Evolutionary conservation across 1,140 invertebrate genomes (phyloP), one percentile per base, ranked within the genome.

Genomic region (Ceratosolen solmsi): DNA sequence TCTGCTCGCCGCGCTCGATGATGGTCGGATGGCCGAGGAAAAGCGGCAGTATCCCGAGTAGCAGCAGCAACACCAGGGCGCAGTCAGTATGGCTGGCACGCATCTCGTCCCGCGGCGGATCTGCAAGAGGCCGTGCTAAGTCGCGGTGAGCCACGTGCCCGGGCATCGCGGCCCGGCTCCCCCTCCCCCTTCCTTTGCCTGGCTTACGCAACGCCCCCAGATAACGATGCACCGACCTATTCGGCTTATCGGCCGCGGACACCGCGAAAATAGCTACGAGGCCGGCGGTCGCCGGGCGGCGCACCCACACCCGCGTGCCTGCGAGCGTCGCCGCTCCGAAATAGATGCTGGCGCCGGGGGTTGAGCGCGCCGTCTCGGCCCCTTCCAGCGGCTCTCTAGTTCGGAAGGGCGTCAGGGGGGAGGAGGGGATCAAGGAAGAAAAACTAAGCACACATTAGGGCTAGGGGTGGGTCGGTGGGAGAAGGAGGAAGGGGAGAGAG

Each of bases 11-110:
- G 5, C 78, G 81, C 36, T 87, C 77, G 38, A 79, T 84, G 20
- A 87, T 84, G n/a, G 81, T 72, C 0, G 87, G 85, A 74, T 86
- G 78, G 20, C 82, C 86, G 49, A 72, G 20, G 46, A 80, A 65
- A 87, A 86, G n/a, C 15, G 87, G 82, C 9, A 86, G 65, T 30
- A 83, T 17, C 20, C 54, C 30, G 4, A 63, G 65, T 51, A 82
- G 36, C 25, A 79, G 70, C 38, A 89, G 74, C 9, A 87, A 72
- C n/a, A 83, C 73, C 74, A 85, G 79, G 60, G 79, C 36, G 63
- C 46, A 73, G 70, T 80, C 75, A 3, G 79, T 65, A 65, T 86
- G 87, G 20, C 78, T 33, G 82, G 81, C 74, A 74, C 83, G 54
- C 87, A 87, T 89, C 73, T 83, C 84, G 56, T 77, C 81, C 80